Base-by-base conservation (phyloP, 1,140 invertebrate species). In the Paramacrobiotus metropolitanus region DNA sequence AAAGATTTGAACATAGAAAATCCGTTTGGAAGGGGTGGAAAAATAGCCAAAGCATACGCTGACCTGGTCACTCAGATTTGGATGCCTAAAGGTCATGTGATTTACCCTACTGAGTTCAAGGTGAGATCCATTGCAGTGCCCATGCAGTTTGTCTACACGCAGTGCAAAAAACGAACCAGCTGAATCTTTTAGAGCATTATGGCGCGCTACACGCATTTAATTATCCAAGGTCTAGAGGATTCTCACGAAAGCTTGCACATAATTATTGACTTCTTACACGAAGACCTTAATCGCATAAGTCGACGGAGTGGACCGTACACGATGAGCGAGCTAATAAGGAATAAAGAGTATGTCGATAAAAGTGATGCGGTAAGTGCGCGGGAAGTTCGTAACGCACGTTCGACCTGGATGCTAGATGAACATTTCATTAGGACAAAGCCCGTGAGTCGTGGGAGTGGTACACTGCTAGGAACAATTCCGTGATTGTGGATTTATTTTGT, bases 401-500 rank as follows among this genome's bases (percentile, higher is more conserved):
- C n/a, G n/a, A n/a, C n/a, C n/a, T n/a, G n/a, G n/a, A n/a, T n/a
- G n/a, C n/a, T n/a, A n/a, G n/a, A n/a, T n/a, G n/a, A n/a, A n/a
- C n/a, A n/a, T n/a, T n/a, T n/a, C n/a, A n/a, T n/a, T n/a, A 63
- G 44, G n/a, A 55, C 62, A 44, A n/a, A 55, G 29, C 55, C 0
- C 67, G 68, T 31, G 78, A 81, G 69, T 74, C 78, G 0, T 82
- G 81, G 81, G 69, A 75, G 20, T 77, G 76, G 63, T 81, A 83
- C 69, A 72, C 72, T 63, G 75, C 75, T 63, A 70, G 81, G 2
- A 82, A 83, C 65, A 79, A 82, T 69, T 80, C 79, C 31, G 74
- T 83, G 24, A 82, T 82, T 63, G 78, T 81, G 1, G 81, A 82
- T 65, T 73, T 75, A 28, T 80, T 82, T 64, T 79, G 82, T 68